Evolutionary conservation across 53 echinoderm and acorn worm genomes (phyloP), one percentile per base, ranked within the genome.

Genomic region (Arbacia lixula): DNA sequence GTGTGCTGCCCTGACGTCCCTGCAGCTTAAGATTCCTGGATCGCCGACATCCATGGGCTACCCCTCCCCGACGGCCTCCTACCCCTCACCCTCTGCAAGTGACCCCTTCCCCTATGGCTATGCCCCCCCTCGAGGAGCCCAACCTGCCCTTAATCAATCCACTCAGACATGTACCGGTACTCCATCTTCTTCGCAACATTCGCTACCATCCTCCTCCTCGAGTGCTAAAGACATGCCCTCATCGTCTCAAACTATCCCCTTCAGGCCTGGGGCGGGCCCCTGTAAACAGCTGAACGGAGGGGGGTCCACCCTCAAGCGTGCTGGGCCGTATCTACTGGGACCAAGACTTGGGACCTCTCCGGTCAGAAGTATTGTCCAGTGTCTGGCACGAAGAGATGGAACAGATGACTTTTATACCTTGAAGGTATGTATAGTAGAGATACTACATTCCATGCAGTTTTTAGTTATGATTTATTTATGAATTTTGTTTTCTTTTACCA

Each of bases 311-410:
- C 54, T 95, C 14, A 89, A 92, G 65, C 77, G 92, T 58, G 98
- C 98, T 2, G 98, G 98, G 29, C 98, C 98, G 1, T 94, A 91
- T 83, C 85, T 94, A 2, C 85, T 96, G 5, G 94, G 94, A 36
- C 94, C 98, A 65, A 86, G 88, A 11, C 86, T 98, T 6, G 98
- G 98, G 34, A 92, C 93, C 11, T 98, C 98, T 2, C 98, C 97
- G 25, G 98, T 98, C 25, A 68, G 94, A 42, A 98, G 98, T 55
- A 98, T 94, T 12, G 94, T 98, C 60, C 98, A 98, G 67, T 94
- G 98, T 81, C 83, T 98, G 73, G 92, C 97, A 20, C 82, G 98
- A 10, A 93, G 79, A 69, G 92, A 98, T 63, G 94, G 94, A 67
- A 88, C 94, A 1, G 94, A 94, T 72, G 88, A 92, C 67, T 98